phyloP scores from a whole-genome alignment of 1,140 invertebrate genomes.

The Scaptomyza graminum region DNA sequence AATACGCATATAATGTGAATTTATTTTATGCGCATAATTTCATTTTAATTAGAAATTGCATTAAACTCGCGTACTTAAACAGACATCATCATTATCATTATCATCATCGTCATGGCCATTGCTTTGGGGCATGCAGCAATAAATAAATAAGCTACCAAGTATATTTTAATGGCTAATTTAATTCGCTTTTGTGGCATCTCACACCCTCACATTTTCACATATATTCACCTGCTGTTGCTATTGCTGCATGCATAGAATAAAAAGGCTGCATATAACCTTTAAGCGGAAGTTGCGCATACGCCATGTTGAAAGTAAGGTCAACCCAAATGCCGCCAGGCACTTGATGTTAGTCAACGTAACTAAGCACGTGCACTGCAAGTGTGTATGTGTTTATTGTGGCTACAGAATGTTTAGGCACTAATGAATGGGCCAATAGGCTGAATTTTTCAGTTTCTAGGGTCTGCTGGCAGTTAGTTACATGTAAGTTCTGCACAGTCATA shows the following conservation, averaged over 20 bases:
- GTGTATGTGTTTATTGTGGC: conserved; percentile 18
- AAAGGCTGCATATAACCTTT: conserved; percentile 33
- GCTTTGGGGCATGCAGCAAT: conserved; percentile 62
- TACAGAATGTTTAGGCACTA: conserved; percentile 25
- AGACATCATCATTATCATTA: conserved; percentile 18
- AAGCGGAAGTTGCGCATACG: conserved; percentile 72
- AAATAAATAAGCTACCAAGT: conserved; percentile 66
- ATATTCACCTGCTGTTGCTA: not conserved
- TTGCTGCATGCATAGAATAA: not conserved
- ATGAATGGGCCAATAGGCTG: conserved; percentile 40
- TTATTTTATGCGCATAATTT: conserved; percentile 73
- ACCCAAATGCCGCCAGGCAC: conserved; percentile 61
- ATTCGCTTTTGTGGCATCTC: conserved; percentile 36
- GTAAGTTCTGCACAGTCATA: conserved; percentile 6
- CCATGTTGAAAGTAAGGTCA: conserved; percentile 61
- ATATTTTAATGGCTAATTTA: conserved; percentile 77
- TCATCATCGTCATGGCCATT: conserved; percentile 19
- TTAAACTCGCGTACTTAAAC: conserved; percentile 20
- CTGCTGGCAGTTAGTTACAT: conserved; percentile 8
- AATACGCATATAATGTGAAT: conserved; percentile 66
- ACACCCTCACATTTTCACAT: not conserved
- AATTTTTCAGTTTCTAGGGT: conserved; percentile 27
- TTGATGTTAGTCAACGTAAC: conserved; percentile 26
- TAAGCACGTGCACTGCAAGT: not conserved
- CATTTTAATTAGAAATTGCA: conserved; percentile 70